Evolutionary conservation across 2,797 vertebrate species (phyloP), one percentile per base, ranked within the genome.

Genomic region (Oceanodroma leucorhoa): DNA sequence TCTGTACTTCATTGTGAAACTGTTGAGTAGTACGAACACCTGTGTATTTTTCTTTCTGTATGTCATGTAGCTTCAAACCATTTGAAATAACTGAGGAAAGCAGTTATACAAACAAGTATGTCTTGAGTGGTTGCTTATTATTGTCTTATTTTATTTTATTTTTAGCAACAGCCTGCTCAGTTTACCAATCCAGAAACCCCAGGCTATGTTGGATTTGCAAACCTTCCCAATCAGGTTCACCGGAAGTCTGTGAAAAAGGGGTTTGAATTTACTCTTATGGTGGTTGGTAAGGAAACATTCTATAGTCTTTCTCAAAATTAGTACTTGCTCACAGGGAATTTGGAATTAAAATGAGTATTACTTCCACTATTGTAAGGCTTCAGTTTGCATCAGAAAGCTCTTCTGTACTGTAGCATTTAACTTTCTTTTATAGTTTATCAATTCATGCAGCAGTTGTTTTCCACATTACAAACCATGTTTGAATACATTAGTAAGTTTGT

Each of bases 181-280:
- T 99, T 99, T 97, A 98, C 98, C 95, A 99, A 99, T 96, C 99
- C 99, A 53, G 99, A 99, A 98, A 99, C 99, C 51, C 99, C 99
- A 17, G 99, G 99, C 50, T 99, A 99, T 86, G 99, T 99, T 85
- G 99, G 99, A 91, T 99, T 99, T 87, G 99, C 99, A 83, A 99
- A 99, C 94, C 98, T 99, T 92, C 99, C 99, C 43, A 99, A 99
- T 94, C 99, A 99, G 97, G 99, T 99, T 96, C 99, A 99, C 93
- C 99, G 99, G 58, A 99, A 99, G 96, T 99, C 99, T 13, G 99
- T 99, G 80, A 99, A 99, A 94, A 99, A 99, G 83, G 99, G 99
- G 23, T 99, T 99, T 95, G 99, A 99, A 97, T 99, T 99, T 96
- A 99, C 99, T 10, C 98, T 99, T 17, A 99, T 99, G 99, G 99